phyloP scores from a whole-genome alignment of 2,797 vertebrate species.

The Helostoma temminkii region DNA sequence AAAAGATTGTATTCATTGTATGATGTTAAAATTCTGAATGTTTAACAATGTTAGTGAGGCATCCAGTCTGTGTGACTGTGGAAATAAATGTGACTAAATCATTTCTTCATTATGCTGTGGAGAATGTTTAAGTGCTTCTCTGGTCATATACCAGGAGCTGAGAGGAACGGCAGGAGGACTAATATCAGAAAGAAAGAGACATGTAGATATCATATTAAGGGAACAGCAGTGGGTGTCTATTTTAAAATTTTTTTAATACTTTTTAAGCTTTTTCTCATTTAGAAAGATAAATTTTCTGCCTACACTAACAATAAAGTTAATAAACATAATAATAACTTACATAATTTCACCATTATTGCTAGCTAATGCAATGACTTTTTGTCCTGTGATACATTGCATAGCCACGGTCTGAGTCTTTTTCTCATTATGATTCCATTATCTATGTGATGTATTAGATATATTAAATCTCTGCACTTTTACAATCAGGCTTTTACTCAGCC shows the following conservation, averaged over 20 bases:
- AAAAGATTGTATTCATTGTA: slow-evolving; percentile 1
- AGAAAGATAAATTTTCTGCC: too few relatives aligned
- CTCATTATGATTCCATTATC: too few relatives aligned
- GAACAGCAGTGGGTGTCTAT: slow-evolving; percentile 22
- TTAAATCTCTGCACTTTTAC: too few relatives aligned
- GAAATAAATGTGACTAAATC: slow-evolving; percentile 41
- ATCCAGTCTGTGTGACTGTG: slow-evolving; percentile 7
- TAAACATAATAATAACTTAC: too few relatives aligned
- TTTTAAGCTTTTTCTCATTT: too few relatives aligned
- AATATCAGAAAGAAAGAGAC: slow-evolving; percentile 19
- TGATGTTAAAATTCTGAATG: slow-evolving; percentile 4
- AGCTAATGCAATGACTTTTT: slow-evolving; percentile 5
- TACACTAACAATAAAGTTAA: too few relatives aligned
- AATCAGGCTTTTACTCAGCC: too few relatives aligned
- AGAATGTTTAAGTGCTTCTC: slow-evolving; percentile 42
- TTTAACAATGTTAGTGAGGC: slow-evolving; percentile 5
- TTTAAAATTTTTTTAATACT: slow-evolving; percentile 10
- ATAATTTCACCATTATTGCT: neutral
- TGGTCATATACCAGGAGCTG: slow-evolving; percentile 26
- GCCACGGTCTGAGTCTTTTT: too few relatives aligned
- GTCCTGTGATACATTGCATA: slow-evolving; percentile 4
- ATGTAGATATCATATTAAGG: slow-evolving; percentile 22
- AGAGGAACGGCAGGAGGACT: slow-evolving; percentile 9
- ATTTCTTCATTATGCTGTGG: slow-evolving; percentile 36
- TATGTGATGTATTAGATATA: too few relatives aligned